phyloP scores from a whole-genome alignment of 2,888 invertebrate genomes.

The Pristionchus maxplancki region DNA sequence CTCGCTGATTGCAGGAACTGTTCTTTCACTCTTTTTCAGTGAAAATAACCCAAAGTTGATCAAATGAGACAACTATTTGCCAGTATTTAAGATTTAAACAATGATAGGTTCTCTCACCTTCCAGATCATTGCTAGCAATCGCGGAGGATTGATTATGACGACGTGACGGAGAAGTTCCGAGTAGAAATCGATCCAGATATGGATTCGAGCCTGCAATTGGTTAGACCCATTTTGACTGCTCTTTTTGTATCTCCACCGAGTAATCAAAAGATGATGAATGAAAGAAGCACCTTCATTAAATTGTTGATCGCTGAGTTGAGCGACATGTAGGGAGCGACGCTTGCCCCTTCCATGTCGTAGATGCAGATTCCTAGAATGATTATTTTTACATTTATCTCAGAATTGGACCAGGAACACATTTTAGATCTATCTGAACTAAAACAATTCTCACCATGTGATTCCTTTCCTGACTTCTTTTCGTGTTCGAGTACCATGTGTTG shows the following conservation, averaged over 20 bases:
- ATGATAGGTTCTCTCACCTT: constrained; percentile 52
- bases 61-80: too few species aligned
- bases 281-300: constrained; percentile 52
- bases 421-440: not conserved
- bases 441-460: constrained; percentile 52
- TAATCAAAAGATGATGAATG: too few species aligned
- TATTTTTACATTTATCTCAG: not conserved
- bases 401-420: not conserved
- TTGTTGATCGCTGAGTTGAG: constrained; percentile 54
- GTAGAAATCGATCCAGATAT: constrained; percentile 57
- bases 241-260: too few species aligned
- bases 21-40: too few species aligned
- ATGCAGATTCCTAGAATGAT: constrained; percentile 53
- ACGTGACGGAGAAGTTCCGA: constrained; percentile 54
- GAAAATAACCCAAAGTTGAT: too few species aligned
- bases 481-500: constrained; percentile 55
- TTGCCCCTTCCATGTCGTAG: constrained; percentile 54
- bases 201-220: constrained; percentile 52
- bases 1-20: too few species aligned
- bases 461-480: constrained; percentile 52
- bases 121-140: constrained; percentile 54
- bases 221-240: too few species aligned
- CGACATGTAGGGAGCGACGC: constrained; percentile 53
- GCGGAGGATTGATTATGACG: constrained; percentile 55
- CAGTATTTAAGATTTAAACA: too few species aligned